Conservation (phyloP, 2,888 invertebrate genomes). For the Busseola fusca region DNA sequence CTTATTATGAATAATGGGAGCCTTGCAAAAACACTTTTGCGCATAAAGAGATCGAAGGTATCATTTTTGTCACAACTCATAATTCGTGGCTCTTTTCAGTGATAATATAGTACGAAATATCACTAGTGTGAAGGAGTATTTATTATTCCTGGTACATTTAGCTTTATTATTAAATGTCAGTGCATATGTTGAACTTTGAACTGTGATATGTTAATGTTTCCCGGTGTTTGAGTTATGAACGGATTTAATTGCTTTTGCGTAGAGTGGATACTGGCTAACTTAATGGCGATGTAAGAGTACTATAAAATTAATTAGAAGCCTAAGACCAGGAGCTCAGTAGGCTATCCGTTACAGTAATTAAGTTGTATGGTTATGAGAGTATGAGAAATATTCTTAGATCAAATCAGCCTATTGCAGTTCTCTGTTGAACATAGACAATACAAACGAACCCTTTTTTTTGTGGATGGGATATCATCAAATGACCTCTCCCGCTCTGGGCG, state of each 20-base stretch:
- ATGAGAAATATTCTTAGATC: background rate
- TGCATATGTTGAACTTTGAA: constrained; percentile 50
- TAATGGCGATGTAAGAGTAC: background rate
- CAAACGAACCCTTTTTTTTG: too few species aligned
- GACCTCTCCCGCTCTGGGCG: too few species aligned
- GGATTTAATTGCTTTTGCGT: constrained; percentile 46
- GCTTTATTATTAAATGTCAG: constrained; percentile 44
- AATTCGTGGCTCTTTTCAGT: background rate
- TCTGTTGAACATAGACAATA: background rate
- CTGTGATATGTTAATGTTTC: constrained; percentile 54
- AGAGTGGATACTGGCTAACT: constrained; percentile 5
- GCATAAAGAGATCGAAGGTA: too few species aligned
- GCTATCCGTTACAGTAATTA: background rate
- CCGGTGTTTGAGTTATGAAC: constrained; percentile 38
- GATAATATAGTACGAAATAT: background rate
- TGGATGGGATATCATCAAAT: too few species aligned
- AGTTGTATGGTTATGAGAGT: background rate
- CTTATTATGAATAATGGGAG: too few species aligned
- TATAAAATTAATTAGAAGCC: constrained; percentile 9
- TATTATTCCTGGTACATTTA: constrained; percentile 9
- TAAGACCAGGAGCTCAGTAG: constrained; percentile 21
- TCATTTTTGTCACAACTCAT: background rate
- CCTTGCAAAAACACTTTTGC: too few species aligned
- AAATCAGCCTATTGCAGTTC: background rate
- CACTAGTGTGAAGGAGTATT: background rate